Conservation (phyloP, 2,888 invertebrate species). For the Abrostola tripartita region DNA sequence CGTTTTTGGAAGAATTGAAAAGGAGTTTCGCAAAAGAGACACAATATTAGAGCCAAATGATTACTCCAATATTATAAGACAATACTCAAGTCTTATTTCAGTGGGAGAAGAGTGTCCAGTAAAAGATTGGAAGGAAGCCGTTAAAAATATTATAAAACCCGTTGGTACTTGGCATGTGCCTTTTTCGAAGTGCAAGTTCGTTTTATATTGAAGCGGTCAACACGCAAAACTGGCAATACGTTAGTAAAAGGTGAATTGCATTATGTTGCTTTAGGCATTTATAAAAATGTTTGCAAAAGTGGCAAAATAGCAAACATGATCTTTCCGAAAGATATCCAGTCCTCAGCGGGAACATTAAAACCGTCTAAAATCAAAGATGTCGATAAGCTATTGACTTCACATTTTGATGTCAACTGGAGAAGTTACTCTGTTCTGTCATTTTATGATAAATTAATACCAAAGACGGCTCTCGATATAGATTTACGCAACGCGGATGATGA, state of each 20-base stretch:
- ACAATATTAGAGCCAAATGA: background rate
- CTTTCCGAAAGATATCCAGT: background rate
- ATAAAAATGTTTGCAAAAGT: conserved; percentile 1
- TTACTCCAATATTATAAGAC: background rate
- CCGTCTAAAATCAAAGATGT: background rate
- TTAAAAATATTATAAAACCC: background rate
- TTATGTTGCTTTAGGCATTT: background rate
- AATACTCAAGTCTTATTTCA: background rate
- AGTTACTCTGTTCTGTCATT: no score
- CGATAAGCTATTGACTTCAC: background rate
- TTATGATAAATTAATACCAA: no score
- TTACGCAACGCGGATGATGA: no score
- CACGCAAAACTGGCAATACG: background rate
- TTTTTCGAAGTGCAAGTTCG: background rate
- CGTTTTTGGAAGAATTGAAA: conserved; percentile 1
- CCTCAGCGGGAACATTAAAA: background rate
- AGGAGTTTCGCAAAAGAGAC: background rate
- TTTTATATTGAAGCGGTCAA: background rate
- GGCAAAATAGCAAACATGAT: background rate
- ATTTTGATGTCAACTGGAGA: background rate
- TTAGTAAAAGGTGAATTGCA: background rate
- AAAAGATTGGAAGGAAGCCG: background rate
- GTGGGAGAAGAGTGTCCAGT: conserved; percentile 3
- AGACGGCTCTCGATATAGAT: no score
- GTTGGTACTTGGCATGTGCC: background rate